A percentile compares a stretch with the other conserved stretches of the same genome.
Conservation (phyloP, 2,113 vertebrate genomes). For the Trematomus loennbergii region DNA sequence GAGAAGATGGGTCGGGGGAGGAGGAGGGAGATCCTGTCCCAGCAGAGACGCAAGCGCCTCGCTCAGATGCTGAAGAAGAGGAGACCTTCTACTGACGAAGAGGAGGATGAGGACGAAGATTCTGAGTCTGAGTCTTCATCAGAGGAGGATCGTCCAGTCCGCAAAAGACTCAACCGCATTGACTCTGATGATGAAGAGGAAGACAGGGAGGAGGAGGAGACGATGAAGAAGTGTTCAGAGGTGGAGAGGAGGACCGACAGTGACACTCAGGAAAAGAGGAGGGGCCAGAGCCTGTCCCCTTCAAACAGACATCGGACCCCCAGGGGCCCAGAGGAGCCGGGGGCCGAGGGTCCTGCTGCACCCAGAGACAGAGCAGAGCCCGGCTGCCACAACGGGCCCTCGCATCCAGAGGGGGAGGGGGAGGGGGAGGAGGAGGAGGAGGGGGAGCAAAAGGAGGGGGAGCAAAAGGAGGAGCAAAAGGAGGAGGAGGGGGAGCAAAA, state of each 20-base stretch:
- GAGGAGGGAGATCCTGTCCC: slow-evolving; percentile 78
- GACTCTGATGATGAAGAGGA: slow-evolving; percentile 88
- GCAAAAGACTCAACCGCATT: slow-evolving; percentile 92
- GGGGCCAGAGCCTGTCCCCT: slow-evolving; percentile 87
- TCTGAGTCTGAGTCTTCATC: slow-evolving; percentile 77
- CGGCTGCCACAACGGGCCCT: slow-evolving; percentile 85
- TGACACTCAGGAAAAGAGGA: slow-evolving; percentile 88
- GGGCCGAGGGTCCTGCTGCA: slow-evolving; percentile 67
- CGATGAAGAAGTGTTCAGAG: slow-evolving; percentile 85
- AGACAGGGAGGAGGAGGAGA: slow-evolving; percentile 21
- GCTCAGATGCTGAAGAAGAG: slow-evolving; percentile 79
- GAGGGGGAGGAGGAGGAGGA: too few species aligned
- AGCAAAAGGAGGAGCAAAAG: too few species aligned
- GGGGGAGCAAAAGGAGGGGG: slow-evolving; percentile 77
- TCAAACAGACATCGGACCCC: slow-evolving; percentile 89
- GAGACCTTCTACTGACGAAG: slow-evolving; percentile 78
- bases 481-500: slow-evolving; percentile 81
- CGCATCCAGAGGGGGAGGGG: slow-evolving; percentile 80
- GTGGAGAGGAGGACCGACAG: slow-evolving; percentile 81
- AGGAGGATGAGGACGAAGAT: slow-evolving; percentile 68
- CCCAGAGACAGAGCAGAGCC: slow-evolving; percentile 85
- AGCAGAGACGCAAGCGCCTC: slow-evolving; percentile 71
- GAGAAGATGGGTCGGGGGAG: slow-evolving; percentile 78
- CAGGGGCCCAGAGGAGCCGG: slow-evolving; percentile 83
- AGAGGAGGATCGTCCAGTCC: slow-evolving; percentile 85